A percentile compares a stretch with the other conserved stretches of the same genome.
Evolutionary conservation across 2,888 invertebrate species (phyloP).

Genomic region (Eupithecia exiguata): DNA sequence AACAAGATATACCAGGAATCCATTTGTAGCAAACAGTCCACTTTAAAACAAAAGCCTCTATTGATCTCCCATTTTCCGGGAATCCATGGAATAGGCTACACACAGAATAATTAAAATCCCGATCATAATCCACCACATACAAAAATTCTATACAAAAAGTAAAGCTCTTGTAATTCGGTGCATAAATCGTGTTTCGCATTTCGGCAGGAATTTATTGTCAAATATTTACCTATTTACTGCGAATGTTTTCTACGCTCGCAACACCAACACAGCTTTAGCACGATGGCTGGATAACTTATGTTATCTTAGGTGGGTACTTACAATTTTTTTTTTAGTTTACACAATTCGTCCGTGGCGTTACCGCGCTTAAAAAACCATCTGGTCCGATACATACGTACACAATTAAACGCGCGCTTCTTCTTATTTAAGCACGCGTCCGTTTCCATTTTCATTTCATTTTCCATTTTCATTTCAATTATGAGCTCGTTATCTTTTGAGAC

Average conservation of each 20-base stretch:
- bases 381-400: too few relatives aligned
- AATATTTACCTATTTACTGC: constrained; percentile 23
- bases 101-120: not conserved
- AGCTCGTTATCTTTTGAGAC: too few relatives aligned
- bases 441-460: too few relatives aligned
- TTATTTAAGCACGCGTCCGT: too few relatives aligned
- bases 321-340: too few relatives aligned
- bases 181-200: constrained; percentile 21
- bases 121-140: not conserved
- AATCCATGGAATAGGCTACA: not conserved
- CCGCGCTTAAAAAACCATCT: too few relatives aligned
- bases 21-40: not conserved
- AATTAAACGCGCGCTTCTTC: too few relatives aligned
- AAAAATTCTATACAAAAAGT: constrained; percentile 3
- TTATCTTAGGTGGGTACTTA: too few relatives aligned
- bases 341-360: too few relatives aligned
- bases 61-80: not conserved
- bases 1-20: not conserved
- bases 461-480: too few relatives aligned
- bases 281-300: not conserved
- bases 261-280: not conserved
- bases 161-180: constrained; percentile 17
- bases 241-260: constrained; percentile 22
- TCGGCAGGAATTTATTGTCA: constrained; percentile 22
- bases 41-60: not conserved